phyloP scores from a whole-genome alignment of 2,888 invertebrate genomes.

The Mycalesis mineus region DNA sequence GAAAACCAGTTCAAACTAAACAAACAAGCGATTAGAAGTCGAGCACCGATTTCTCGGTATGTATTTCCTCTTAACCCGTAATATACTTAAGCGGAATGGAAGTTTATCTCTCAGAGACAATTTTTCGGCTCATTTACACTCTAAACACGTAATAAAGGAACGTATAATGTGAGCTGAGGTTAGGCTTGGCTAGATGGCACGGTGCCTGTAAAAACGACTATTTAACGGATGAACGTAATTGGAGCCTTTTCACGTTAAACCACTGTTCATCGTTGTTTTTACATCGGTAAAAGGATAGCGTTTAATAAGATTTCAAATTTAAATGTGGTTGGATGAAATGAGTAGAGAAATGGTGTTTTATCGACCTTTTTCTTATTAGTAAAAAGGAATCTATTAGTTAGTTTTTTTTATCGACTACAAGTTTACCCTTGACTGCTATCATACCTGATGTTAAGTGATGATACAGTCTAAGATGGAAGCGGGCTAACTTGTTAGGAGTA shows the following conservation, averaged over 20 bases:
- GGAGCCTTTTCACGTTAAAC: constrained; percentile 12
- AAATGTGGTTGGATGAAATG: too few species aligned
- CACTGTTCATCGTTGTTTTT: background rate
- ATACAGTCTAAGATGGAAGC: too few species aligned
- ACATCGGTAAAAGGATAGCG: background rate
- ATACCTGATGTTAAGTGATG: too few species aligned
- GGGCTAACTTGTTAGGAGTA: too few species aligned
- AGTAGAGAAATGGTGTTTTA: too few species aligned
- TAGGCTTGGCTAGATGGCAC: constrained; percentile 27
- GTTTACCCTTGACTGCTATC: too few species aligned
- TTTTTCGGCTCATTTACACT: constrained; percentile 8
- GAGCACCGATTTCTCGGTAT: background rate
- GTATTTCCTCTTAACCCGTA: background rate
- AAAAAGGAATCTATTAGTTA: too few species aligned
- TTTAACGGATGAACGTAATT: constrained; percentile 27
- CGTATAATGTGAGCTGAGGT: constrained; percentile 23
- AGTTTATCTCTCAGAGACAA: constrained; percentile 2
- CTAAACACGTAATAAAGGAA: constrained; percentile 10
- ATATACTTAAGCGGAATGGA: background rate
- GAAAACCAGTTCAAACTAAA: background rate
- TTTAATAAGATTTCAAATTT: background rate
- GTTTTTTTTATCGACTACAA: too few species aligned
- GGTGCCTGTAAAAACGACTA: constrained; percentile 28
- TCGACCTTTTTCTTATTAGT: too few species aligned
- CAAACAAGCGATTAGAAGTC: background rate